These are phyloP conservation scores for Peucedramus taeniatus DNA, from an alignment of 2,113 vertebrate genomes.

Conservation along the genomic window DNA sequence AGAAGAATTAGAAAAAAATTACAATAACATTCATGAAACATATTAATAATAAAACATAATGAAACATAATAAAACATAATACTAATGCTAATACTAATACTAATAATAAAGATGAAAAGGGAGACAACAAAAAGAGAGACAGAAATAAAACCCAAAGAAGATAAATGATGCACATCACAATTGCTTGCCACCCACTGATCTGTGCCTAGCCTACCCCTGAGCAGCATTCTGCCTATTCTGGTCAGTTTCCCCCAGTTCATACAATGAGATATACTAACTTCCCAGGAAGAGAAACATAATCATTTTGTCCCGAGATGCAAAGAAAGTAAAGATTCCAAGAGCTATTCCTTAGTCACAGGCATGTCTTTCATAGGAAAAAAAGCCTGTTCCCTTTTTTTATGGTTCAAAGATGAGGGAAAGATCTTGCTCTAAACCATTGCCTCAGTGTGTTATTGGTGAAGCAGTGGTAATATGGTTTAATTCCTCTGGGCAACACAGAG, in stretches of 20 bases:
- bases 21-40: background rate
- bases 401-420: background rate
- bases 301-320: background rate
- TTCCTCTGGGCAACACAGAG: background rate
- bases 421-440: background rate
- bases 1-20: background rate
- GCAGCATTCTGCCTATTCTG: background rate
- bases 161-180: background rate
- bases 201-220: background rate
- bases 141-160: background rate
- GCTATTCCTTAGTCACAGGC: background rate
- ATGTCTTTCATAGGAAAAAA: background rate
- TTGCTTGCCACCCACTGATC: background rate
- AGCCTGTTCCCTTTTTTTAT: background rate
- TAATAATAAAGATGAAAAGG: background rate
- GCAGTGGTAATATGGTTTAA: background rate
- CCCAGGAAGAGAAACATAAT: background rate
- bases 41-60: background rate
- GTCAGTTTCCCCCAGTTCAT: background rate
- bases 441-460: background rate
- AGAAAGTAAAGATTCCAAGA: background rate
- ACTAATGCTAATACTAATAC: too few species aligned
- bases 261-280: background rate
- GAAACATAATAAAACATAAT: background rate
- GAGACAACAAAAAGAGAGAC: background rate